These are phyloP conservation scores for Chrysomela aeneicollis DNA, from an alignment of 2,888 invertebrate species.

Conservation along the genomic window DNA sequence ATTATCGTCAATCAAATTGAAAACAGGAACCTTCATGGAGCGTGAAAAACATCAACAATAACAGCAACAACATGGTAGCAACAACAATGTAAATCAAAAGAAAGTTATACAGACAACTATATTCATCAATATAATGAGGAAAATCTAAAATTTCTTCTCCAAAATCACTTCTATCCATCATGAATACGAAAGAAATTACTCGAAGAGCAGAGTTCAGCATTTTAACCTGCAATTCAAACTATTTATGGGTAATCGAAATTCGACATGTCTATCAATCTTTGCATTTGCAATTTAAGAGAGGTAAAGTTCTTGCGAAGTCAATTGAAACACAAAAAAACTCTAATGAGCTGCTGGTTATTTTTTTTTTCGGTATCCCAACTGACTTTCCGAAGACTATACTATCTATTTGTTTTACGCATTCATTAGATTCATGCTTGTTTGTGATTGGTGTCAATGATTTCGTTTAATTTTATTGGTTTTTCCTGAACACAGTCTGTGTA, in stretches of 20 bases:
- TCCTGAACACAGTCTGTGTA: slow-evolving; percentile 40
- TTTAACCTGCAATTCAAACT: too few relatives aligned
- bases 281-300: too few relatives aligned
- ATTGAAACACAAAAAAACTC: too few relatives aligned
- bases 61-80: slow-evolving; percentile 61
- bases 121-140: slow-evolving; percentile 31
- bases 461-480: slow-evolving; percentile 11
- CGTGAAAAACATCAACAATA: slow-evolving; percentile 57
- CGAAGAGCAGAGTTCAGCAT: too few relatives aligned
- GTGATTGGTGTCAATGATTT: background rate
- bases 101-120: slow-evolving; percentile 47
- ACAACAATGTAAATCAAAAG: slow-evolving; percentile 57
- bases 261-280: too few relatives aligned
- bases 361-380: too few relatives aligned
- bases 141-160: background rate
- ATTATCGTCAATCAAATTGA: slow-evolving; percentile 20
- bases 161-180: background rate
- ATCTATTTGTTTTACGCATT: background rate
- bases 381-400: too few relatives aligned
- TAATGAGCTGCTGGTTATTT: too few relatives aligned
- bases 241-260: too few relatives aligned
- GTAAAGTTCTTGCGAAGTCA: too few relatives aligned
- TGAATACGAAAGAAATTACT: too few relatives aligned
- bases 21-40: slow-evolving; percentile 14
- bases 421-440: background rate